Conservation (phyloP, 2,113 vertebrate species). For the Perognathus longimembris region DNA sequence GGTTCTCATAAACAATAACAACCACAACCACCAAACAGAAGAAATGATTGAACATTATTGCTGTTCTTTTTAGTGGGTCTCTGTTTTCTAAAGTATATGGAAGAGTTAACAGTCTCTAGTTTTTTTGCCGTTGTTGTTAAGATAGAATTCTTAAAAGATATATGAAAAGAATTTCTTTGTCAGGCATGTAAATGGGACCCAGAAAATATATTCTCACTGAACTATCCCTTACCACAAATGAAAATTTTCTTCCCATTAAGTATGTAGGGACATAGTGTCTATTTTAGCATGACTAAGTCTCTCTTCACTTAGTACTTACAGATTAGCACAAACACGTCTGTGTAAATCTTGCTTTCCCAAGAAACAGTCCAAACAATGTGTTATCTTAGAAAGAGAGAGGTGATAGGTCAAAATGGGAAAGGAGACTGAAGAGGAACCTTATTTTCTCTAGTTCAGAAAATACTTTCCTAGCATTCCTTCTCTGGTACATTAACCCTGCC, state of each 20-base stretch:
- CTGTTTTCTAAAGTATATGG: background rate
- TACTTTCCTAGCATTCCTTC: constrained; percentile 72
- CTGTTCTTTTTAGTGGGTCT: background rate
- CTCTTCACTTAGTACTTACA: constrained; percentile 49
- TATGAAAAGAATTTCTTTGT: background rate
- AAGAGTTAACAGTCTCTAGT: background rate
- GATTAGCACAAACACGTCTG: constrained; percentile 63
- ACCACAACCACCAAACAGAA: no score
- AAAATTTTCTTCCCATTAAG: constrained; percentile 54
- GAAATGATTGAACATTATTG: background rate
- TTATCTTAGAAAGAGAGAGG: constrained; percentile 55
- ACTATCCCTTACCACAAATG: background rate
- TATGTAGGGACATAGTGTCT: constrained; percentile 25
- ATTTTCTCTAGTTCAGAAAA: constrained; percentile 75
- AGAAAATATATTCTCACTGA: constrained; percentile 8
- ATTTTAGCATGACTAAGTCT: constrained; percentile 52
- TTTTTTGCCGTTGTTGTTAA: background rate
- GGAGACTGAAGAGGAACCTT: constrained; percentile 70
- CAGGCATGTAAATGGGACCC: background rate
- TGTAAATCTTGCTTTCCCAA: constrained; percentile 75
- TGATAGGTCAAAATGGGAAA: constrained; percentile 76
- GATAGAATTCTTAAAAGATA: background rate
- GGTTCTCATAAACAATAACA: no score
- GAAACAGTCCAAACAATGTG: constrained; percentile 70
- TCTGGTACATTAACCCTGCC: constrained; percentile 68